Conservation (phyloP, 2,113 vertebrate genomes). For the Bos javanicus region DNA sequence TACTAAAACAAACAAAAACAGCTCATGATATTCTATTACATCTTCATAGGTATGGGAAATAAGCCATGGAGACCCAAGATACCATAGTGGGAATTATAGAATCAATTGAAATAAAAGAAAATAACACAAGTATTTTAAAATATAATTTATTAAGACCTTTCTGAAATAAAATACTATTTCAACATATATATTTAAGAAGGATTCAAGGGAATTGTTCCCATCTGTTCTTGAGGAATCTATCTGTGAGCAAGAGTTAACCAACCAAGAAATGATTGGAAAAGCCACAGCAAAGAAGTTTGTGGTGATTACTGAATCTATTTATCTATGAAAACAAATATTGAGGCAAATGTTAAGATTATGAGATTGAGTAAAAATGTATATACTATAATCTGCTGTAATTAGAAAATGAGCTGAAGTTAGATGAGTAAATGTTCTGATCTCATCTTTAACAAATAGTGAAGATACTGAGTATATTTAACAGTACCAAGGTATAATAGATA, state of each 20-base stretch:
- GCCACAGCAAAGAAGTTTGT: neutral
- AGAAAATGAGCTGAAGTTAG: neutral
- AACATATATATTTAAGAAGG: neutral
- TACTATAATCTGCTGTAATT: neutral
- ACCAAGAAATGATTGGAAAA: neutral
- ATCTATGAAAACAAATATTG: neutral
- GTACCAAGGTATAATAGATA: neutral
- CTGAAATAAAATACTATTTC: slow-evolving; percentile 4
- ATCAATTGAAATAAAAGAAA: neutral
- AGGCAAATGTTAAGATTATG: neutral
- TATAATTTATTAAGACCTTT: neutral
- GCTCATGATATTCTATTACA: neutral
- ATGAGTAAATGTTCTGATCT: neutral
- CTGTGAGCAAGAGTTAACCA: neutral
- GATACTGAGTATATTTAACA: neutral
- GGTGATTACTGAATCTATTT: neutral
- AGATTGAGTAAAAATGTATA: neutral
- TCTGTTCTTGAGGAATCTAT: neutral
- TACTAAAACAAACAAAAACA: neutral
- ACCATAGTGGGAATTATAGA: neutral
- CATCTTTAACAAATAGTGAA: slow-evolving; percentile 14
- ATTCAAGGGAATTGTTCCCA: neutral
- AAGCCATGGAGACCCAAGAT: neutral
- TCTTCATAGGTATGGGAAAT: neutral
- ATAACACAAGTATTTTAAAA: neutral